Evolutionary conservation across 2,113 vertebrate genomes (phyloP), one percentile per base, ranked within the genome.

Genomic region (Australoheros scitulus): DNA sequence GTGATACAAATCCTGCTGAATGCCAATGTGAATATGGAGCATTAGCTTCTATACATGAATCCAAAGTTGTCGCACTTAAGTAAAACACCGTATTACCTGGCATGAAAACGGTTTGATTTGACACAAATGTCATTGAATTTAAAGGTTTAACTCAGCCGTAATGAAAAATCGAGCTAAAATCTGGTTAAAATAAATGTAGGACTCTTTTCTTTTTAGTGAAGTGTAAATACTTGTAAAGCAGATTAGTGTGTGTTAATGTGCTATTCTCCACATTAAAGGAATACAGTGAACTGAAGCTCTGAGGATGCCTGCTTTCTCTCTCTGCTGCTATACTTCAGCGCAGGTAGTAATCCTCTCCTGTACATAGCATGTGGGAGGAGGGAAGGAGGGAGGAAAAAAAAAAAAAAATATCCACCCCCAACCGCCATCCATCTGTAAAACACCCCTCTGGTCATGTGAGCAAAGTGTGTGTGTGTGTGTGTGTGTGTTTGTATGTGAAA

Each of bases 391-490:
- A 13, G 17, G 18, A 8, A 29, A 6, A 65, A 41, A 36, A 64
- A 38, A 36, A 81, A 81, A 60, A 61, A 38, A 88, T n/a, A n/a
- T n/a, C n/a, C 29, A 18, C 59, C 18, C 74, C 79, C 10, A 22
- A 81, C 83, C 72, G 8, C 38, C 83, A 87, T 89, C 85, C 80
- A 87, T 88, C 86, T 77, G 50, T 70, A 61, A 87, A 83, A 81
- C 47, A 80, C 11, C 80, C 90, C 68, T 87, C 77, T 85, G 87
- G 88, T 76, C 76, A 87, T 85, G 88, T 91, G 87, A 89, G 75
- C 43, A 79, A 63, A 83, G 76, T 41, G 77, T 41, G 56, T 76
- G 80, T 79, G 64, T 82, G 81, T 81, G 72, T 81, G 80, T 60
- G 57, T 82, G 77, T 78, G 34, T 81, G 68, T 78, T 76, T 70